These are phyloP conservation scores for Torymus auratus DNA, from an alignment of 2,888 invertebrate genomes.

Conservation along the genomic window DNA sequence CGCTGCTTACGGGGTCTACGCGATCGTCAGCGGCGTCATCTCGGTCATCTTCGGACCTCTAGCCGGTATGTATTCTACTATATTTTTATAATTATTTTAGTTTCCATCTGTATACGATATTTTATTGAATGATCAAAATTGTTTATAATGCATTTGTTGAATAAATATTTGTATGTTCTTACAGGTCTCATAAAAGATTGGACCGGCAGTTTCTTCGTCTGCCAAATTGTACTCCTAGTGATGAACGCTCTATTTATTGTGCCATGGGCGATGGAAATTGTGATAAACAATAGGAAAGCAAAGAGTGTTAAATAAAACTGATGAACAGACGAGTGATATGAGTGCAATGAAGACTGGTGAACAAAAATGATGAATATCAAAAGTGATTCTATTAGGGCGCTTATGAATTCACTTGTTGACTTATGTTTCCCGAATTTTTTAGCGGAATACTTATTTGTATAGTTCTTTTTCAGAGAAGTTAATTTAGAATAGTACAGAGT, in stretches of 20 bases:
- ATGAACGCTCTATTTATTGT: constrained; percentile 83
- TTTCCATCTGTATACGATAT: neutral
- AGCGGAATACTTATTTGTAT: constrained; percentile 49
- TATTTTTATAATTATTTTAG: constrained; percentile 6
- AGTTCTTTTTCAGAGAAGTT: too few species aligned
- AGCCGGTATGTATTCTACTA: constrained; percentile 78
- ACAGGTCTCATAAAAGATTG: constrained; percentile 81
- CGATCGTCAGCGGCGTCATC: constrained; percentile 84
- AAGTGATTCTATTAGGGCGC: constrained; percentile 30
- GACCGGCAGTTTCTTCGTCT: constrained; percentile 82
- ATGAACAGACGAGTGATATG: constrained; percentile 9
- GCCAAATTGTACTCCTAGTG: constrained; percentile 83
- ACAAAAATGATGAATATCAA: constrained; percentile 14
- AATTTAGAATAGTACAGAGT: neutral
- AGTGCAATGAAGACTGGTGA: constrained; percentile 21
- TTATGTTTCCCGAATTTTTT: constrained; percentile 49
- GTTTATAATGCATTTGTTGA: neutral
- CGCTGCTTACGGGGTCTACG: constrained; percentile 85
- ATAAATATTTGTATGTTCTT: neutral
- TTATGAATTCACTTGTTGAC: constrained; percentile 39
- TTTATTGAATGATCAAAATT: neutral
- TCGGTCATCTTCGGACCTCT: constrained; percentile 84
- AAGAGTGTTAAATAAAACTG: constrained; percentile 29
- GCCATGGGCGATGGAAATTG: constrained; percentile 82
- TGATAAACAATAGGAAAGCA: constrained; percentile 32